Conservation (phyloP, 2,888 invertebrate genomes). For the Anoplius nigerrimus region DNA sequence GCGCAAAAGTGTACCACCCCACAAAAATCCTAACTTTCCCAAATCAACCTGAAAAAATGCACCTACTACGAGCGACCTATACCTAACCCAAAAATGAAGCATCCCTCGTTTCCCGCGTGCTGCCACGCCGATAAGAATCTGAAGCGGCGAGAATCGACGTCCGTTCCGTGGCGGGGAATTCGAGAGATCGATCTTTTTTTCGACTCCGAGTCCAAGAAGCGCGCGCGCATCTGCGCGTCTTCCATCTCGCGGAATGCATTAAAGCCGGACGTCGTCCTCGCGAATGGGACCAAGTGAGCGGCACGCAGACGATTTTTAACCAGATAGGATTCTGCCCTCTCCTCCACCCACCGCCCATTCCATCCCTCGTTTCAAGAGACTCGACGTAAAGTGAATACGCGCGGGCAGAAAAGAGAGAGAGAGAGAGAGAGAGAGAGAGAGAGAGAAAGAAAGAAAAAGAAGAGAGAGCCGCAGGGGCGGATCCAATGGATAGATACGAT, state of each 20-base stretch:
- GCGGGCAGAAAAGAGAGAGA: conserved; percentile 10
- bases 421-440: conserved; percentile 15
- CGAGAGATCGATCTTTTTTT: conserved; percentile 52
- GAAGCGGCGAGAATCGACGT: conserved; percentile 59
- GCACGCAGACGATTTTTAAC: conserved; percentile 63
- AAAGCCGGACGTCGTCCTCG: conserved; percentile 59
- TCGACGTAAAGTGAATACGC: conserved; percentile 16
- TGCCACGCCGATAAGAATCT: conserved; percentile 51
- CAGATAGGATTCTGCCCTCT: conserved; percentile 53
- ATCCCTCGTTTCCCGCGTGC: conserved; percentile 43
- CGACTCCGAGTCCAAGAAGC: conserved; percentile 27
- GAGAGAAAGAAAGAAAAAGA: conserved; percentile 10
- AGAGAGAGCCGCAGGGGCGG: conserved; percentile 24
- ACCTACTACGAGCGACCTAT: no score
- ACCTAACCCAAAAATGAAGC: no score
- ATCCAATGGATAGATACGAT: conserved; percentile 1
- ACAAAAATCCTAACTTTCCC: no score
- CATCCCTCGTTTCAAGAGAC: conserved; percentile 14
- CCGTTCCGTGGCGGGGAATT: conserved; percentile 36
- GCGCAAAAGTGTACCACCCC: no score
- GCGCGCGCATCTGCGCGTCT: conserved; percentile 42
- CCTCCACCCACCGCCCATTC: conserved; percentile 11
- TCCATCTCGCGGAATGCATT: conserved; percentile 60
- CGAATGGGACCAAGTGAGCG: conserved; percentile 63
- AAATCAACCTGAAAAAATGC: no score